These are phyloP conservation scores for Petromus typicus DNA, from an alignment of 2,113 vertebrate genomes.

Conservation along the genomic window DNA sequence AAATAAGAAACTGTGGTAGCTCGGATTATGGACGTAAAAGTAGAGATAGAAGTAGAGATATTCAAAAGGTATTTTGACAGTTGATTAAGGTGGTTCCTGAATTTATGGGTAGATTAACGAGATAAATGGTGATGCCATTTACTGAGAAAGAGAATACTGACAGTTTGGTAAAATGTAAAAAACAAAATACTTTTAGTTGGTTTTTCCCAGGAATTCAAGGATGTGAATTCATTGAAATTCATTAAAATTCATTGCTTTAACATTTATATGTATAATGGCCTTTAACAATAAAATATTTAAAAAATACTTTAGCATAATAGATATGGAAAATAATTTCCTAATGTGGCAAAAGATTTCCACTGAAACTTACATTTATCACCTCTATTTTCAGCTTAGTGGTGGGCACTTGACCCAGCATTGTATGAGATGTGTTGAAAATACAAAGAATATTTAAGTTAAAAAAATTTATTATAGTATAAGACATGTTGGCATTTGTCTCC, in stretches of 20 bases:
- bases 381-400: not conserved
- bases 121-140: conserved; percentile 8
- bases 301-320: not conserved
- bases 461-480: not conserved
- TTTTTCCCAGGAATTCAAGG: conserved; percentile 37
- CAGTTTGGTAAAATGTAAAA: not conserved
- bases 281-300: not conserved
- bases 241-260: conserved; percentile 16
- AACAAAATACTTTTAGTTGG: not conserved
- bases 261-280: conserved; percentile 29
- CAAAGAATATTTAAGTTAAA: not conserved
- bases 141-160: not conserved
- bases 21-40: not conserved
- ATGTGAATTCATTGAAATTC: conserved; percentile 1
- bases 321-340: conserved; percentile 24
- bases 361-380: conserved; percentile 4
- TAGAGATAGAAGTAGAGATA: not conserved
- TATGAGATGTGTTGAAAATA: not conserved
- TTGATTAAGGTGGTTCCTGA: conserved; percentile 14
- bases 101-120: not conserved
- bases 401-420: not conserved
- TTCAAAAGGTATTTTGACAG: not conserved
- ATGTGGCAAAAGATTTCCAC: conserved; percentile 39
- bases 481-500: not conserved
- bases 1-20: conserved; percentile 28